Conservation (phyloP, 37 sponge, comb jelly and placozoan genomes). For the Hexactinellida sp. region DNA sequence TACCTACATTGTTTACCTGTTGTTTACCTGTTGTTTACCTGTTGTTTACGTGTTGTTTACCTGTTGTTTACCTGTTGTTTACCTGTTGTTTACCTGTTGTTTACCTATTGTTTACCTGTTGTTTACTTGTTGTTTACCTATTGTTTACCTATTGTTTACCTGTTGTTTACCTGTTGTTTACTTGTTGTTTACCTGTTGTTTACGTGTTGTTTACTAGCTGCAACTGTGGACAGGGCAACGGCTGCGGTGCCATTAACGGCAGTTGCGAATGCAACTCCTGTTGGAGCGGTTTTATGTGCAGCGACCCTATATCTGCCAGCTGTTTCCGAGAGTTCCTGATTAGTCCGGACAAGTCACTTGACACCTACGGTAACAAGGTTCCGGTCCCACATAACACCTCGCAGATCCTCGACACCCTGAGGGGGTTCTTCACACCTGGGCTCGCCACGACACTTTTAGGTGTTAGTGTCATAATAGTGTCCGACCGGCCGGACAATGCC, state of each 20-base stretch:
- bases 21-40: too few species aligned
- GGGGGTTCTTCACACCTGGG: neutral
- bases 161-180: too few species aligned
- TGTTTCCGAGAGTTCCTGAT: slow-evolving; percentile 17
- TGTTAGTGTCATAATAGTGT: neutral
- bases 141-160: too few species aligned
- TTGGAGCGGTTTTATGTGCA: slow-evolving; percentile 13
- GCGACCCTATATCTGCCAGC: neutral
- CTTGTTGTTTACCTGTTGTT: neutral
- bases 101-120: too few species aligned
- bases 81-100: neutral
- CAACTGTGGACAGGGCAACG: slow-evolving; percentile 18
- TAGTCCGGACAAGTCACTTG: neutral
- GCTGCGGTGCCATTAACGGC: slow-evolving; percentile 23
- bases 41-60: too few species aligned
- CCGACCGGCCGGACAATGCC: neutral
- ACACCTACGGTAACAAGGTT: neutral
- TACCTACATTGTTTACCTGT: neutral
- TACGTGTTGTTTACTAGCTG: neutral
- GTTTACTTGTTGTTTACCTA: too few species aligned
- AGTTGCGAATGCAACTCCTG: slow-evolving; percentile 27
- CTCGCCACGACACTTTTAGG: neutral
- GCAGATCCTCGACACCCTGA: neutral
- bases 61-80: too few species aligned
- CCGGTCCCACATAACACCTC: neutral